Evolutionary conservation across 2,888 invertebrate genomes (phyloP).

Genomic region (Cerastis leucographa): DNA sequence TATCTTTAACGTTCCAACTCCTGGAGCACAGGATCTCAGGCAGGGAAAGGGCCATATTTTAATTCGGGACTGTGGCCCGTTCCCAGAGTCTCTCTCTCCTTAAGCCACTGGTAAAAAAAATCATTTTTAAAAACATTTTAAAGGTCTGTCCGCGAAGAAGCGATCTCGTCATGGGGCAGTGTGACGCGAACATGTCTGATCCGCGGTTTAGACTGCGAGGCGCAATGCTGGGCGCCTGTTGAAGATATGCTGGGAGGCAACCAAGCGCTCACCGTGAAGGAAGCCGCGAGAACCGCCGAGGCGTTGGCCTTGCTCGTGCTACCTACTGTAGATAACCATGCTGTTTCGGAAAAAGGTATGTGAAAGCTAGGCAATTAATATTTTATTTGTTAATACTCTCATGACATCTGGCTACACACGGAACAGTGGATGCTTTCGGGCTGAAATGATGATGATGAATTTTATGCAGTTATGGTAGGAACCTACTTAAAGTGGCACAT

Average conservation of each 20-base stretch:
- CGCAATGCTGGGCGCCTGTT: conserved; percentile 80
- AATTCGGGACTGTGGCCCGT: not conserved
- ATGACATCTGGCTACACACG: not conserved
- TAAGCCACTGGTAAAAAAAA: not conserved
- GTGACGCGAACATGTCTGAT: conserved; percentile 78
- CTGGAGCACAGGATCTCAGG: not conserved
- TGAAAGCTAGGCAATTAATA: not conserved
- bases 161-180: conserved; percentile 83
- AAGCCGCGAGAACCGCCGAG: conserved; percentile 78
- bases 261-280: conserved; percentile 65
- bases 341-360: conserved; percentile 81
- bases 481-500: not conserved
- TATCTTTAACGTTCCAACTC: not conserved
- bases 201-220: conserved; percentile 71
- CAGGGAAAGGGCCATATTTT: not conserved
- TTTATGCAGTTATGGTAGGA: not conserved
- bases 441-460: not conserved
- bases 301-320: conserved; percentile 81
- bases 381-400: not conserved
- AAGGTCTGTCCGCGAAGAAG: conserved; percentile 84
- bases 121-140: not conserved
- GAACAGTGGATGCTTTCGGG: not conserved
- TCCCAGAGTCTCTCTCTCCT: not conserved
- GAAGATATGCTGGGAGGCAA: conserved; percentile 69
- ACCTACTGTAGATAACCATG: conserved; percentile 79